Conservation (phyloP, 2,113 vertebrate genomes). For the Odobenus rosmarus region DNA sequence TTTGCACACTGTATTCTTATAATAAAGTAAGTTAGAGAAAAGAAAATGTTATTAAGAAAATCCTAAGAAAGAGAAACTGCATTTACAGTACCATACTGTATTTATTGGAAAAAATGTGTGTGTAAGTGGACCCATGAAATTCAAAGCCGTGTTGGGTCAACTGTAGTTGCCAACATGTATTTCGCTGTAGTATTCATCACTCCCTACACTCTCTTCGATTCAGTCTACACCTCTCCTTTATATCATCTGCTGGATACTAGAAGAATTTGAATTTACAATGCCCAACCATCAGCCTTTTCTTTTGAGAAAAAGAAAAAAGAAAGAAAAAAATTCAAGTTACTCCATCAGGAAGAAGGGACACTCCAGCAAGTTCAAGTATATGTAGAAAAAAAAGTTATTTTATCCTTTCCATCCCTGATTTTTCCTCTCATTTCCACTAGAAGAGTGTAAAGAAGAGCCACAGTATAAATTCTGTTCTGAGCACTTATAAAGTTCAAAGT, state of each 20-base stretch:
- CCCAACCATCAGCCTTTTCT: background rate
- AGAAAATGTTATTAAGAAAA: background rate
- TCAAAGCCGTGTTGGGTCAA: background rate
- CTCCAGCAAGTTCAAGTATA: background rate
- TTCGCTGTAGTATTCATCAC: background rate
- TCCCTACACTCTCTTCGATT: background rate
- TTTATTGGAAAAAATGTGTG: background rate
- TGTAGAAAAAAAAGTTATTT: background rate
- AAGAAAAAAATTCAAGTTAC: background rate
- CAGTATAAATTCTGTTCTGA: background rate
- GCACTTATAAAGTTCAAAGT: background rate
- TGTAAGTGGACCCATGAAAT: background rate
- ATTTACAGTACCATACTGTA: background rate
- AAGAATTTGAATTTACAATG: background rate
- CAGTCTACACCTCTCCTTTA: background rate
- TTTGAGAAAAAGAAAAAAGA: background rate
- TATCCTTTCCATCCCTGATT: background rate
- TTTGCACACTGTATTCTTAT: background rate
- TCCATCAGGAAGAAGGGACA: background rate
- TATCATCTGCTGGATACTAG: background rate
- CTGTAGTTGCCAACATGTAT: background rate
- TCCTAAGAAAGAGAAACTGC: background rate
- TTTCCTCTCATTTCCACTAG: background rate
- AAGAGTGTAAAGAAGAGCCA: background rate
- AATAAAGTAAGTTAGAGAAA: background rate